Conservation (phyloP, 2,888 invertebrate genomes). For the Ceriagrion tenellum region DNA sequence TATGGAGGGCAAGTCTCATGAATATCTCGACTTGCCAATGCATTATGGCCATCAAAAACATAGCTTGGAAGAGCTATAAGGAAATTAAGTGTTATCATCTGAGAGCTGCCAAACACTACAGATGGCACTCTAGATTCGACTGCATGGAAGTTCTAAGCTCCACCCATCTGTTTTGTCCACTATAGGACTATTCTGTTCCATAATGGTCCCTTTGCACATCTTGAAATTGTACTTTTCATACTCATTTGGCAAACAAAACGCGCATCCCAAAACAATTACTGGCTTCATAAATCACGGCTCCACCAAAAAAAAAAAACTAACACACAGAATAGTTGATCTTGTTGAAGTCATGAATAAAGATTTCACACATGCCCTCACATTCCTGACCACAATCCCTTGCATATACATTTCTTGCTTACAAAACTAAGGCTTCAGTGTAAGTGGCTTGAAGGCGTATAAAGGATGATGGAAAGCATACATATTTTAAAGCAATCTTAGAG, state of each 20-base stretch:
- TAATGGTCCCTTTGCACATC: conserved; percentile 63
- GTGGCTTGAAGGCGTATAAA: background rate
- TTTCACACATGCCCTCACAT: conserved; percentile 58
- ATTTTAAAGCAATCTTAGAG: conserved; percentile 29
- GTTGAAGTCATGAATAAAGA: conserved; percentile 32
- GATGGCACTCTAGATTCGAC: background rate
- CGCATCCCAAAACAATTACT: conserved; percentile 23
- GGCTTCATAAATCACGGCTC: background rate
- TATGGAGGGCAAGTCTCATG: conserved; percentile 57
- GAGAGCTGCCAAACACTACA: conserved; percentile 62
- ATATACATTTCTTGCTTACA: conserved; percentile 7
- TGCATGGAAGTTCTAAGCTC: conserved; percentile 35
- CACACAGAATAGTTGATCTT: background rate
- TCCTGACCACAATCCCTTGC: conserved; percentile 36
- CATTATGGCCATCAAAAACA: conserved; percentile 38
- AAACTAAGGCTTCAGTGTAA: conserved; percentile 41
- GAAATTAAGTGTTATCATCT: conserved; percentile 41
- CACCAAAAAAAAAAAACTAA: conserved; percentile 41
- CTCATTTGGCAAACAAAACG: background rate
- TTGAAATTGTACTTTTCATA: conserved; percentile 60
- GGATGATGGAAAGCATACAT: conserved; percentile 40
- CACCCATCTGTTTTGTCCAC: conserved; percentile 45
- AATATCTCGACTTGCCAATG: conserved; percentile 44
- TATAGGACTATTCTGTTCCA: conserved; percentile 54
- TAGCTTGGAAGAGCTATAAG: conserved; percentile 59